Conservation (phyloP, 2,797 vertebrate genomes). For the Chrysolophus pictus region DNA sequence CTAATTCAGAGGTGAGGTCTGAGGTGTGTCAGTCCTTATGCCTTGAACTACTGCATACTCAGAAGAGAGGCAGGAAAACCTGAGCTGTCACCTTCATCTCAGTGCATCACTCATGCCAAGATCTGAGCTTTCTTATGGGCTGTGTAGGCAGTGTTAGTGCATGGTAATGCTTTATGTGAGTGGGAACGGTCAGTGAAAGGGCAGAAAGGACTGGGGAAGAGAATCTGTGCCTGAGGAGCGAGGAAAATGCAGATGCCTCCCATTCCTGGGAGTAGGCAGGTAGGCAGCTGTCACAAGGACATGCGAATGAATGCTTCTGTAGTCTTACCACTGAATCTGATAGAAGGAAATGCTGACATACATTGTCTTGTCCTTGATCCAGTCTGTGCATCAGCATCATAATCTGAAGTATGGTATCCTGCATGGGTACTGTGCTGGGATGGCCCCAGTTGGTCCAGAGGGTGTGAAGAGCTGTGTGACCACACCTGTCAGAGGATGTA, state of each 20-base stretch:
- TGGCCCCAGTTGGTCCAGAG: background rate
- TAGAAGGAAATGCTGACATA: background rate
- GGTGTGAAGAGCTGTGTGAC: background rate
- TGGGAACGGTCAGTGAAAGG: background rate
- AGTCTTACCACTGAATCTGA: background rate
- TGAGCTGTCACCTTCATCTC: background rate
- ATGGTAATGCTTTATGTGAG: background rate
- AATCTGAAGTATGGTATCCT: background rate
- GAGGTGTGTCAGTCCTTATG: background rate
- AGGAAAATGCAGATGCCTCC: background rate
- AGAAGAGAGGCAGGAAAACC: too few species aligned
- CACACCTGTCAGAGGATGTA: background rate
- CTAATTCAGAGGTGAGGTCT: background rate
- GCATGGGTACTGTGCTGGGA: background rate
- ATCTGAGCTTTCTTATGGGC: background rate
- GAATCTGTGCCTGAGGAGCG: accelerated
- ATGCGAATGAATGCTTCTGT: background rate
- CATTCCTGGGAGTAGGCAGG: background rate
- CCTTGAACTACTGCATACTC: background rate
- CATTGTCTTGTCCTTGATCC: background rate
- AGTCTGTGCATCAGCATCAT: accelerated
- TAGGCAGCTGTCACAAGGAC: background rate
- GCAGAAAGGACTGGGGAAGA: background rate
- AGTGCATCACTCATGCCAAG: accelerated
- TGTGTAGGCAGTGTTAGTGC: background rate